These are phyloP conservation scores for Siniperca knerii DNA, from an alignment of 2,113 vertebrate species.

Conservation along the genomic window DNA sequence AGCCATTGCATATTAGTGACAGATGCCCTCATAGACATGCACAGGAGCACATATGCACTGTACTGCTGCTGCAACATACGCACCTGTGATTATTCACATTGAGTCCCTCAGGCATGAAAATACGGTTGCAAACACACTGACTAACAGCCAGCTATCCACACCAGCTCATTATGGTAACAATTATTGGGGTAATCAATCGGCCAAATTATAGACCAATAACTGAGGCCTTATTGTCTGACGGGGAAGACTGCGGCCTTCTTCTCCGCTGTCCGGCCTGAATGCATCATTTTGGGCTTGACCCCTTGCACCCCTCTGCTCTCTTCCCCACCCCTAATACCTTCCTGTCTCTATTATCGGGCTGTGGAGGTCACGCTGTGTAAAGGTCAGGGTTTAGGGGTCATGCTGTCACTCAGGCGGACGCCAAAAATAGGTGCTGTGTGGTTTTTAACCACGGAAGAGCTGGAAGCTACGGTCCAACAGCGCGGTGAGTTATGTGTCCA, in stretches of 20 bases:
- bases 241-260: conserved; percentile 68
- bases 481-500: conserved; percentile 66
- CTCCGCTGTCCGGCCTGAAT: conserved; percentile 40
- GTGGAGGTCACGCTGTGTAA: conserved; percentile 74
- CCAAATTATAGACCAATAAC: conserved; percentile 75
- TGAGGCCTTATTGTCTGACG: conserved; percentile 77
- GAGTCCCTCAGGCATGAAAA: conserved; percentile 30
- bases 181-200: conserved; percentile 77
- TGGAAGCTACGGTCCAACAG: conserved; percentile 42
- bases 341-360: conserved; percentile 80
- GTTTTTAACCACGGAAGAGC: conserved; percentile 71
- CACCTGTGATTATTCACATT: conserved; percentile 48
- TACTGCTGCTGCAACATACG: conserved; percentile 30
- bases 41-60: neutral
- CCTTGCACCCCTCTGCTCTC: conserved; percentile 56
- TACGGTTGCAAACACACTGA: conserved; percentile 22
- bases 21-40: conserved; percentile 16
- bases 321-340: conserved; percentile 79
- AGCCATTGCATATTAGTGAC: neutral
- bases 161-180: conserved; percentile 81
- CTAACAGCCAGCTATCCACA: conserved; percentile 69
- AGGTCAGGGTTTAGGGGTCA: conserved; percentile 77
- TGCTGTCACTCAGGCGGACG: conserved; percentile 67
- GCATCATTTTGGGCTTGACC: conserved; percentile 81
- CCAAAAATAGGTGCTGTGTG: conserved; percentile 77